Base-by-base conservation (phyloP, 2,797 vertebrate species). In the Psittacula echo region DNA sequence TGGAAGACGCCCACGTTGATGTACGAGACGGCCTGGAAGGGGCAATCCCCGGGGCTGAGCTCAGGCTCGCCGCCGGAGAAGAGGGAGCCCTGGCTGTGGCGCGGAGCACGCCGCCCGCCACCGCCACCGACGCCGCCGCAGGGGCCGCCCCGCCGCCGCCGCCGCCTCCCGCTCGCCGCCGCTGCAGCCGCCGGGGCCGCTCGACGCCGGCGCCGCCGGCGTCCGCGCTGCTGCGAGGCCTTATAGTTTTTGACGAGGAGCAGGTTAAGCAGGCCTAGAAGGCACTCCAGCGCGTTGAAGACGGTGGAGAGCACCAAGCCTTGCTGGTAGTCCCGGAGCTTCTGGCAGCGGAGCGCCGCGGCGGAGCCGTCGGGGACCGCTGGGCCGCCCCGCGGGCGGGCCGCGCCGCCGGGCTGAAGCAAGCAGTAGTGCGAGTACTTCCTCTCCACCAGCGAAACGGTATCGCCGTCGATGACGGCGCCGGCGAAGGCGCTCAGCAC, bases 401-500 rank as follows among this genome's bases (percentile, higher is more conserved):
- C 94, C 10, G 71, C 68, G 53, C 92, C 82, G 68, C 77, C 95
- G 24, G 95, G 93, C 70, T 97, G 95, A 93, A 97, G 94, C 95
- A 98, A 96, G 97, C 99, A 99, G 96, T 99, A 99, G 97, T 99
- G 99, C 82, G 98, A 98, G 96, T 99, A 99, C 94, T 99, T 99
- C 98, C 99, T 98, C 92, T 99, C 99, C 98, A 99, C 99, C 74
- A 99, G 97, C 67, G 99, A 98, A 84, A 99, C 99, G 45, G 99
- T 98, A 98, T 99, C 99, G 83, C 99, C 99, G 98, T 99, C 99
- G 98, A 99, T 99, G 96, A 99, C 99, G 39, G 99, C 99, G 83
- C 99, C 99, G 90, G 99, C 99, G 97, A 99, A 99, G 97, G 99
- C 99, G 94, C 99, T 99, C 94, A 99, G 98, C 72, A 99, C 98